Evolutionary conservation across 2,888 invertebrate genomes (phyloP).

Genomic region (Tipula helvola): DNA sequence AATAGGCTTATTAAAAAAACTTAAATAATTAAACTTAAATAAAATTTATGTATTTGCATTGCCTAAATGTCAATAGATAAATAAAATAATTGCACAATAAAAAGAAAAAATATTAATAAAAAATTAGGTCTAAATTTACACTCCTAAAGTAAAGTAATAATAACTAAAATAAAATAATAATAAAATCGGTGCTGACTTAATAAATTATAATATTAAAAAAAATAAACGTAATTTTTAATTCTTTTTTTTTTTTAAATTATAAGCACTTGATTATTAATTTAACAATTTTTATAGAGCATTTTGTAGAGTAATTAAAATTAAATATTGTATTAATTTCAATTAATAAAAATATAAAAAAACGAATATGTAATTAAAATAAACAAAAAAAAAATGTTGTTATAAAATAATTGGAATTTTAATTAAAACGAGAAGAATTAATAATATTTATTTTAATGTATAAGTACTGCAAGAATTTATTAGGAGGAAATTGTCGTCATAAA

Average conservation of each 20-base stretch:
- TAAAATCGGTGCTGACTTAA: background rate
- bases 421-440: background rate
- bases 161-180: conserved; percentile 13
- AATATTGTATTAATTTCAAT: background rate
- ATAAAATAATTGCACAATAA: background rate
- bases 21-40: background rate
- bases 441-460: background rate
- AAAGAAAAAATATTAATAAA: background rate
- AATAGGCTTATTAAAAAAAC: background rate
- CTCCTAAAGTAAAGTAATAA: conserved; percentile 9
- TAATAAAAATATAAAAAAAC: background rate
- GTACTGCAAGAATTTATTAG: background rate
- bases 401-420: background rate
- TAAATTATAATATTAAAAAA: background rate
- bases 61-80: background rate
- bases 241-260: background rate
- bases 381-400: background rate
- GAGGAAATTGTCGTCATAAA: background rate
- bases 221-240: conserved; percentile 9
- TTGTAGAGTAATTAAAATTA: background rate
- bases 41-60: background rate
- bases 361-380: background rate
- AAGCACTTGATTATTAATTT: conserved; percentile 6
- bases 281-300: background rate
- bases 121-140: conserved; percentile 11